These are phyloP conservation scores for Acleris sparsana DNA, from an alignment of 2,888 invertebrate species.

Conservation along the genomic window DNA sequence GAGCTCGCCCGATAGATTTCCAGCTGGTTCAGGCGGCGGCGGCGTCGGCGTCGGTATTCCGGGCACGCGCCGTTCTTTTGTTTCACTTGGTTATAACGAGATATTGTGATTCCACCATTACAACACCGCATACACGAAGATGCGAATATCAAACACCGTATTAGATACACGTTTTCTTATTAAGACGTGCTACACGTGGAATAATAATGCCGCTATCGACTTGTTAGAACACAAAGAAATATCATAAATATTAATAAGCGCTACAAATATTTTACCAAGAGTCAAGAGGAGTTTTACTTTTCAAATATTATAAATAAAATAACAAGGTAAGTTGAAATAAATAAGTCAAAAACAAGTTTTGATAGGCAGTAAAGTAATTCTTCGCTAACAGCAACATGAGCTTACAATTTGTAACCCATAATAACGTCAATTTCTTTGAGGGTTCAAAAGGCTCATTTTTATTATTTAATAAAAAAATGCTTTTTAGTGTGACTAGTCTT, in stretches of 20 bases:
- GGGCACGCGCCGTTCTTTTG: slow-evolving; percentile 77
- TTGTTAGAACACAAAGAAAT: slow-evolving; percentile 38
- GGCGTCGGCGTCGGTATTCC: slow-evolving; percentile 51
- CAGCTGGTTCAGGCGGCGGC: slow-evolving; percentile 38
- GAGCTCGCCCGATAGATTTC: slow-evolving; percentile 42
- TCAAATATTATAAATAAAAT: not conserved
- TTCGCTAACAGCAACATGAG: no score
- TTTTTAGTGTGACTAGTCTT: no score
- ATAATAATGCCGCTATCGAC: slow-evolving; percentile 68
- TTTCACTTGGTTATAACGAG: slow-evolving; percentile 79
- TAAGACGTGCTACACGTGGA: slow-evolving; percentile 69
- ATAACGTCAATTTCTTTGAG: no score
- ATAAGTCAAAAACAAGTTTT: no score
- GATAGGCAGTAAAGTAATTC: no score
- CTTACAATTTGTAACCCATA: no score
- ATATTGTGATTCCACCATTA: slow-evolving; percentile 81
- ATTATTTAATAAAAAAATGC: no score
- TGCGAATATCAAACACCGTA: slow-evolving; percentile 78
- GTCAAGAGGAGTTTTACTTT: not conserved
- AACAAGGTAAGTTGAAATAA: not conserved
- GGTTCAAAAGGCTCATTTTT: no score
- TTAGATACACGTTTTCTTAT: slow-evolving; percentile 81
- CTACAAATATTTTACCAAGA: not conserved
- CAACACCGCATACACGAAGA: slow-evolving; percentile 74
- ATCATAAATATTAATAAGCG: slow-evolving; percentile 25